phyloP scores from a whole-genome alignment of 2,888 invertebrate species.

The Philonicus albiceps region DNA sequence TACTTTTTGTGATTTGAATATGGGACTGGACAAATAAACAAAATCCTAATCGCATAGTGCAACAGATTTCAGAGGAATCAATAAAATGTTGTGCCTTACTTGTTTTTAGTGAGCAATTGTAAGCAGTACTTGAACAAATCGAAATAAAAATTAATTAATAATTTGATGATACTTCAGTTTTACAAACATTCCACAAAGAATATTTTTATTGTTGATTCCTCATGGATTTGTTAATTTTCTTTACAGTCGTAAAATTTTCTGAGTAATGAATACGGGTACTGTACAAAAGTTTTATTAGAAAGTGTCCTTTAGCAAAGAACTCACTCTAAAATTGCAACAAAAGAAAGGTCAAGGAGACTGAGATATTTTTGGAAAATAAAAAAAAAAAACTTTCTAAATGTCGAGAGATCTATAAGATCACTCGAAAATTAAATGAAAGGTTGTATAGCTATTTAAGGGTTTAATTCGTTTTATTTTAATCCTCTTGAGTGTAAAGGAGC shows the following conservation, averaged over 20 bases:
- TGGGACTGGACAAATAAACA: not conserved
- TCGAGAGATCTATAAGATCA: not conserved
- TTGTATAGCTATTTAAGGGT: not conserved
- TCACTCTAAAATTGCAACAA: not conserved
- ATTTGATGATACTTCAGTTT: not conserved
- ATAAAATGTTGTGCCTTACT: not conserved
- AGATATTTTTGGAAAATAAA: not conserved
- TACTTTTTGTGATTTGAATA: not conserved
- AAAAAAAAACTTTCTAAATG: not conserved
- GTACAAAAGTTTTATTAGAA: not conserved
- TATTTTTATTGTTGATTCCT: not conserved
- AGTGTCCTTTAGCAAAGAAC: not conserved
- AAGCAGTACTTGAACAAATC: not conserved
- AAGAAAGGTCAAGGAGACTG: not conserved
- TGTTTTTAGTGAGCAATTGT: not conserved
- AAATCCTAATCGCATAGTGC: not conserved
- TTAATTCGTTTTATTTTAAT: not conserved
- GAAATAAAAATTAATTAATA: not conserved
- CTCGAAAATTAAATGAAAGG: not conserved
- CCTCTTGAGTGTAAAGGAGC: not conserved
- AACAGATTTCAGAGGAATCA: not conserved
- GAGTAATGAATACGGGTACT: not conserved
- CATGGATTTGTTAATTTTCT: not conserved
- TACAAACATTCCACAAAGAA: not conserved
- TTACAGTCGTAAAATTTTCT: not conserved